Base-by-base conservation (phyloP, 1,140 invertebrate species). In the Pseudomyrmex dendroicus region DNA sequence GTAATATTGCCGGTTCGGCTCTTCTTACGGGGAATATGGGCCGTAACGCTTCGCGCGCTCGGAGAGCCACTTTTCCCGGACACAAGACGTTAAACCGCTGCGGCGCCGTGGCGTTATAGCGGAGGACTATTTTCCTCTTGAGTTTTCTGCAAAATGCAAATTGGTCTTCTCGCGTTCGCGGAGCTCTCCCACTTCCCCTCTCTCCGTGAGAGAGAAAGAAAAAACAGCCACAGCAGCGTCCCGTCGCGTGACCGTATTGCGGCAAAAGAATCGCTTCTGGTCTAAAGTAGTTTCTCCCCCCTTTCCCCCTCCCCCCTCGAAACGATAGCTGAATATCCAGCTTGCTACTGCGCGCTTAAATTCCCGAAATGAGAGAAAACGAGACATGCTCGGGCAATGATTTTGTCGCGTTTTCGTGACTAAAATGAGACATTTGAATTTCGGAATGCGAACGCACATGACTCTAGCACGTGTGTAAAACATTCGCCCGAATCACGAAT, bases 91-190 rank as follows among this genome's bases (percentile, higher is more conserved):
- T 77, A 77, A 77, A 77, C 63, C 74, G 63, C 48, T 67, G 67
- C 22, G 48, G 7, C 15, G 7, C 9, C 48, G 62, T 17, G 3
- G 17, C 25, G 44, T 63, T 48, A 20, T 61, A 62, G 17, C 62
- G 50, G 3, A 56, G 17, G 17, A 67, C 50, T 77, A 77, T 77
- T 77, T 77, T 44, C 74, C 46, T 46, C 50, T 56, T 63, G 17
- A 44, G 35, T 77, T 54, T 35, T 77, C 63, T 22, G 50, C 50
- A 77, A 77, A 77, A 77, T 77, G 63, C 63, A 77, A 77, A 77
- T 74, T 59, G 61, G 35, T 63, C 68, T 56, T 84, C 22, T 86
- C 84, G 76, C 80, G 82, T 89, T 90, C 88, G 83, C 84, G 48
- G 48, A 62, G 72, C 68, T 80, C 83, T 72, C 59, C 9, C 25